These are phyloP conservation scores for Copsychus sechellarum DNA, from an alignment of 2,113 vertebrate species.

Conservation along the genomic window DNA sequence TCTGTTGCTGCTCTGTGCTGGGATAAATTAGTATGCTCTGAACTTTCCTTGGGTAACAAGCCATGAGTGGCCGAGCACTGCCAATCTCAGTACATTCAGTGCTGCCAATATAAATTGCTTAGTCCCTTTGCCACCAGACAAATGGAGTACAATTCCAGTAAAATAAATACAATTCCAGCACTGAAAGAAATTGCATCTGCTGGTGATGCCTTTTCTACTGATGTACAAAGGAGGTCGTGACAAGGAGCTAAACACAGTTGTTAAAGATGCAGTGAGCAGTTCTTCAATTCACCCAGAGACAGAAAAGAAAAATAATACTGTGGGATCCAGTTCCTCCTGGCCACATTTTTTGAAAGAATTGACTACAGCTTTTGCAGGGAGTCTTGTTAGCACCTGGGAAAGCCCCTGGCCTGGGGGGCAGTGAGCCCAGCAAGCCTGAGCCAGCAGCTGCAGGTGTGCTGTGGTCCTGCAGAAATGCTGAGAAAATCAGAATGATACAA, in stretches of 20 bases:
- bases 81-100: conserved; percentile 9
- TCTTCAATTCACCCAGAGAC: background rate
- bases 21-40: conserved; percentile 26
- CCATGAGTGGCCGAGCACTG: background rate
- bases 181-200: conserved; percentile 37
- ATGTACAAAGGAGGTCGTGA: background rate
- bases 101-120: conserved; percentile 42
- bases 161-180: conserved; percentile 51
- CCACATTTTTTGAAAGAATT: background rate
- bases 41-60: conserved; percentile 45
- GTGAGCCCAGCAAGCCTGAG: background rate
- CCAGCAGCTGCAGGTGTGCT: background rate
- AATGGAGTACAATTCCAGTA: conserved; percentile 37
- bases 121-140: conserved; percentile 26
- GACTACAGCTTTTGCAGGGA: background rate
- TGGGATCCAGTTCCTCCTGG: background rate
- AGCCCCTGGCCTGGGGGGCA: background rate
- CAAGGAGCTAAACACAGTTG: conserved; percentile 29
- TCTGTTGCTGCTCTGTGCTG: background rate
- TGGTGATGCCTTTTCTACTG: background rate
- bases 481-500: background rate
- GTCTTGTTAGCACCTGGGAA: background rate
- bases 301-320: background rate
- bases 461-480: background rate
- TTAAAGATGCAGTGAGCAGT: background rate